Evolutionary conservation across 2,113 vertebrate genomes (phyloP), one percentile per base, ranked within the genome.

Genomic region (Dryoscopus gambensis): DNA sequence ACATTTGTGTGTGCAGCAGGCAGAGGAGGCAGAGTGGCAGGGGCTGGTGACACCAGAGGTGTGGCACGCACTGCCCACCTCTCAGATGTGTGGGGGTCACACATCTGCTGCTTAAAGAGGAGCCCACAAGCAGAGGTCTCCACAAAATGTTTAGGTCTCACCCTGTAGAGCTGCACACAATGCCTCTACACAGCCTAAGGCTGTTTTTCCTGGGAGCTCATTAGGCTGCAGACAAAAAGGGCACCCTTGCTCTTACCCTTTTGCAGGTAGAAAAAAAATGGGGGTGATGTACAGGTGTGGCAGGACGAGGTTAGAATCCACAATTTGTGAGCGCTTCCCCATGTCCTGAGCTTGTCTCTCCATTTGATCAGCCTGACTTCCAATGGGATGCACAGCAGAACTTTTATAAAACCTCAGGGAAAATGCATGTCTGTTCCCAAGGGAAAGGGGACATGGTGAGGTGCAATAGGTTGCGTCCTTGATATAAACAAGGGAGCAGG

Each of bases 1-100:
- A 91, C 88, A 74, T 96, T 96, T 87, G 46, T 89, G 74, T 50
- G 81, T 56, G 92, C 94, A 35, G 92, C 67, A 24, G 17, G 87
- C 87, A 70, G 76, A 78, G 35, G 81, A 94, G 90, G 85, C 69
- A 64, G 52, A 59, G 56, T 4, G 28, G 74, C 76, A 40, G 93
- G 80, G 31, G 42, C 77, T 81, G 65, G 42, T 91, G 92, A 59
- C 15, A 13, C 49, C 25, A 7, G 40, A 60, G 68, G 57, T 49
- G 80, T 65, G 76, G 56, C 52, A 39, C 0, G 0, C 19, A 8
- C 57, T 57, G 39, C 81, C n/a, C 22, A 5, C 37, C 25, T n/a
- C n/a, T n/a, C n/a, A n/a, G n/a, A n/a, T n/a, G n/a, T n/a, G n/a
- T 1, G 1, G 0, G 7, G 65, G 59, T 80, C 55, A 81, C 53